A percentile compares a stretch with the other conserved stretches of the same genome.
phyloP scores from a whole-genome alignment of 1,140 invertebrate genomes.

The Bombus fervidus region DNA sequence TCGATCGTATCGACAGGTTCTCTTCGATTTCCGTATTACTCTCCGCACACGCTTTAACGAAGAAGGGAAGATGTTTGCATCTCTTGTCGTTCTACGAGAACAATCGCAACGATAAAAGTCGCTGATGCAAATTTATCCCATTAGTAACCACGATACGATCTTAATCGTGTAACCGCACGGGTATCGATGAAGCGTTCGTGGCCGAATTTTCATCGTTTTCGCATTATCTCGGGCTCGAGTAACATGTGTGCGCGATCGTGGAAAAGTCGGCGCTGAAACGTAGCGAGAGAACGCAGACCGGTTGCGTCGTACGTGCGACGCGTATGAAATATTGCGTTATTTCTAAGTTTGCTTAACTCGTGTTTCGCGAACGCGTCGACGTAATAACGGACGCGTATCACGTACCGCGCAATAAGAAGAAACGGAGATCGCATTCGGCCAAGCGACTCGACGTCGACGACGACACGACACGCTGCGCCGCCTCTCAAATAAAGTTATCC shows the following conservation, averaged over 20 bases:
- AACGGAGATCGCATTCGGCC: not conserved
- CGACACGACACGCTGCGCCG: not conserved
- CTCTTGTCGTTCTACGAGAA: too few relatives aligned
- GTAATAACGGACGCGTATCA: not conserved
- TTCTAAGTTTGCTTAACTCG: constrained; percentile 9
- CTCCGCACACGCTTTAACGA: too few relatives aligned
- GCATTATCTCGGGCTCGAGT: not conserved
- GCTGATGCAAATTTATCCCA: not conserved
- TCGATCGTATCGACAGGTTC: too few relatives aligned
- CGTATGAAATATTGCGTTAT: constrained; percentile 27
- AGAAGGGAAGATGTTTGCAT: too few relatives aligned
- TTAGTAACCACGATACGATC: not conserved
- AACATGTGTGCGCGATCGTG: too few relatives aligned
- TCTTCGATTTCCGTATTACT: too few relatives aligned
- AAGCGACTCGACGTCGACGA: not conserved
- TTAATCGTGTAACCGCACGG: not conserved
- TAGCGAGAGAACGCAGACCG: not conserved
- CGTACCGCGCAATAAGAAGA: constrained; percentile 2
- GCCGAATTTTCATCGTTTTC: not conserved
- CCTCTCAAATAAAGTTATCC: not conserved
- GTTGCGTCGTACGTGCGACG: not conserved
- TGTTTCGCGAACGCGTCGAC: not conserved
- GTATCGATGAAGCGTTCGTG: not conserved
- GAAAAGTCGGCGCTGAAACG: not conserved
- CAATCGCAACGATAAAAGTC: not conserved